Base-by-base conservation (phyloP, 1,140 invertebrate species). In the Caerostris darwini region DNA sequence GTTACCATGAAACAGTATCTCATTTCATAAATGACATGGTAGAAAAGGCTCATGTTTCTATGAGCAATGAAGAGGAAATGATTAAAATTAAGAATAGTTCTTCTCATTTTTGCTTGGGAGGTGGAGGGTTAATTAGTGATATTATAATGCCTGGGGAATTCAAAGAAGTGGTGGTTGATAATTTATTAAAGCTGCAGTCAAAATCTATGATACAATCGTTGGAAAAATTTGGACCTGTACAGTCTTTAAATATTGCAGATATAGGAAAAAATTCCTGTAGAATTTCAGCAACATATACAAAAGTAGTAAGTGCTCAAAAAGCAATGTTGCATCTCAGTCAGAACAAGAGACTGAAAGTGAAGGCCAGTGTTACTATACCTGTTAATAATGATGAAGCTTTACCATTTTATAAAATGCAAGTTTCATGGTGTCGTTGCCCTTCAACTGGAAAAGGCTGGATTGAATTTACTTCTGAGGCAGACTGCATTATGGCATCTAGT, bases 71-170 rank as follows among this genome's bases (percentile, higher is more conserved):
- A 58, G 90, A 92, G 34, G 81, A 92, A 58, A 56, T 69, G 7
- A 59, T 94, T 10, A 61, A 92, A 85, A 88, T 92, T 10, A n/a
- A 57, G 19, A 58, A 17, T 54, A 53, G 61, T 53, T 81, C 61
- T 34, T 81, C 53, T 8, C 77, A n/a, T 50, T 90, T 69, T 56
- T 71, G 57, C 77, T 59, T 94, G 19, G 82, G 77, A 34, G 54
- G 61, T 71, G 94, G 94, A 61, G 89, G 85, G 3, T 3, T 67
- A 56, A 50, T 94, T 17, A 86, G 54, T 90, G 92, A 92, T 86
- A 59, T 94, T n/a, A 59, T 94, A 67, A 94, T 94, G 94, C 88
- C 94, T n/a, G 89, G 89, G 12, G 94, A 94, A 67, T 94, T 85
- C 57, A 83, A 67, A 56, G 77, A 94, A 57, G 7, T 94, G 6